Conservation (phyloP, 37 sponge, comb jelly and placozoan species). For the Geodia barretti region DNA sequence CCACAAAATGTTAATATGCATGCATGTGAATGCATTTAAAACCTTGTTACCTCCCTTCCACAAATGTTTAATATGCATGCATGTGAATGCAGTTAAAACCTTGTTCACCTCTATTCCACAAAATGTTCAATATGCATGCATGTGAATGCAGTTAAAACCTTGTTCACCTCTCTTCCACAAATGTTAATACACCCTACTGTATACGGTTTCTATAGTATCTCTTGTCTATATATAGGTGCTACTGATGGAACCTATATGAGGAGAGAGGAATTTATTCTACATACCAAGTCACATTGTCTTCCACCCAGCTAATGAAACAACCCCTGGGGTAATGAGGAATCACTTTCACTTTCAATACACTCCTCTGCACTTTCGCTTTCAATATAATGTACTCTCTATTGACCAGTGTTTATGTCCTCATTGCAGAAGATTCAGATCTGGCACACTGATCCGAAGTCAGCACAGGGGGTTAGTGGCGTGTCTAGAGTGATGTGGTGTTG, state of each 20-base stretch:
- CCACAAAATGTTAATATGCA: too few relatives aligned
- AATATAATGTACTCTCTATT: too few relatives aligned
- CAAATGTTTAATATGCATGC: too few relatives aligned
- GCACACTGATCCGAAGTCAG: conserved; percentile 35
- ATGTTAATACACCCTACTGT: too few relatives aligned
- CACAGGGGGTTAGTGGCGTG: conserved; percentile 13
- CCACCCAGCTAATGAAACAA: conserved; percentile 12
- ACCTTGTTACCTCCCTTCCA: too few relatives aligned
- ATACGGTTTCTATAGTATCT: not conserved
- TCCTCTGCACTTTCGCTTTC: not conserved
- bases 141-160: too few relatives aligned
- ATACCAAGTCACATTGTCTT: conserved; percentile 66
- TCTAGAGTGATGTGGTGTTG: not conserved
- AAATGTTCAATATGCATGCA: too few relatives aligned
- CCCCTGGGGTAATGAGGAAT: conserved; percentile 25
- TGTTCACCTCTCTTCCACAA: too few relatives aligned
- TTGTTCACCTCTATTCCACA: too few relatives aligned
- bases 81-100: too few relatives aligned
- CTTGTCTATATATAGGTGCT: conserved; percentile 38
- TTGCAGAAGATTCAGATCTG: conserved; percentile 56
- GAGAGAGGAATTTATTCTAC: conserved; percentile 28
- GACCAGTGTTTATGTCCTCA: too few relatives aligned
- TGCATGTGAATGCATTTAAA: too few relatives aligned
- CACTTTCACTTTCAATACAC: not conserved
- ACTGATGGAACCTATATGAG: conserved; percentile 47